Conservation (phyloP, 2,113 vertebrate species). For the Gulo gulo region DNA sequence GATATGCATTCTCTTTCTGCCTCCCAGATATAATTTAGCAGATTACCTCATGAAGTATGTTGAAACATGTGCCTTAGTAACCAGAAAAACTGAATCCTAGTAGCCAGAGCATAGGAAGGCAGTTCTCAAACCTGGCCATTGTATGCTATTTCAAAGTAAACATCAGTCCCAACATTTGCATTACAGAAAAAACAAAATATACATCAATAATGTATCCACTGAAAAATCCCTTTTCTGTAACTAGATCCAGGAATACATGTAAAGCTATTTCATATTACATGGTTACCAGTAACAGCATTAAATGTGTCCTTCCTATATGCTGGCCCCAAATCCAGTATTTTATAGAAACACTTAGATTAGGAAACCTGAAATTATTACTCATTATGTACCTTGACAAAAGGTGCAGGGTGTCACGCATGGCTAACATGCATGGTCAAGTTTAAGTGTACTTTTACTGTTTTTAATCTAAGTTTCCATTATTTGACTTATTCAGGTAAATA, state of each 20-base stretch:
- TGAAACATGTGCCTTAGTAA: conserved; percentile 35
- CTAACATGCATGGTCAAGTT: not conserved
- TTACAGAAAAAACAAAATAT: not conserved
- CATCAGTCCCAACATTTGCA: not conserved
- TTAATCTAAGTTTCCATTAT: not conserved
- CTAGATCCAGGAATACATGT: not conserved
- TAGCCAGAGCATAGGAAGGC: not conserved
- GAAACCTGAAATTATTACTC: not conserved
- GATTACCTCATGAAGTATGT: conserved; percentile 32
- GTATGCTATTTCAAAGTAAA: not conserved
- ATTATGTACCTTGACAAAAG: not conserved
- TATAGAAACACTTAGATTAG: not conserved
- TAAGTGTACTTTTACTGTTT: not conserved
- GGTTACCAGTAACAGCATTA: not conserved
- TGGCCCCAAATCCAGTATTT: not conserved
- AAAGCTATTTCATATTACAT: not conserved
- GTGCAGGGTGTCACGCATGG: not conserved
- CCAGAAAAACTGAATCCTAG: conserved; percentile 31
- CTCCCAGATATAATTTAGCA: conserved; percentile 30
- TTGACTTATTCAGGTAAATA: not conserved
- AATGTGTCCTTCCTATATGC: not conserved
- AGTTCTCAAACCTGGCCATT: not conserved
- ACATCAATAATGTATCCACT: not conserved
- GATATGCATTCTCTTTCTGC: conserved; percentile 48
- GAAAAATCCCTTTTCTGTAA: not conserved